Evolutionary conservation across 2,113 vertebrate species (phyloP), one percentile per base, ranked within the genome.

Genomic region (Etheostoma cragini): DNA sequence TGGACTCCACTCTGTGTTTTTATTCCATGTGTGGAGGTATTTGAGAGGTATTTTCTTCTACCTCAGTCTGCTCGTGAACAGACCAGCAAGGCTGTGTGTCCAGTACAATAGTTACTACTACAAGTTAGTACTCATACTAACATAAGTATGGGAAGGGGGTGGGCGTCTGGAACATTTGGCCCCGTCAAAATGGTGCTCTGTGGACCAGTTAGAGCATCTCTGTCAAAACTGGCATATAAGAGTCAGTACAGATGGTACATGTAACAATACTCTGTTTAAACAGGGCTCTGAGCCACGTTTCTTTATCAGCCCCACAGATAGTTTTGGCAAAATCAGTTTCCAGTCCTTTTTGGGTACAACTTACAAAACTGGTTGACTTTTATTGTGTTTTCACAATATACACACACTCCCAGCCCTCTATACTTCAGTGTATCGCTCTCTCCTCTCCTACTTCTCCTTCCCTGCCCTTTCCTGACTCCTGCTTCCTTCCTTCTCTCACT

Each of bases 221-320:
- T 78, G 64, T 84, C 72, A 78, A 63, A 78, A 77, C 84, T 88
- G 88, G 81, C 87, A 69, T 88, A 85, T 82, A 72, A 67, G 78
- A 81, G 56, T 78, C 75, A 82, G 77, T 79, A 30, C 89, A 91
- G 88, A 91, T 87, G 82, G 78, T 84, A 81, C 3, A 87, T 83
- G 87, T 84, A 83, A 88, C 87, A 82, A 69, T 81, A 85, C 72
- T 78, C 65, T 78, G 74, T 85, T 85, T 72, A 86, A 84, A 85
- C 62, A 19, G 61, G 75, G 78, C 87, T 65, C 30, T 0, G 50
- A 78, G 89, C 86, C 86, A 87, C 76, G 76, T 76, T 88, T 69
- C 49, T 86, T 77, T 87, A 84, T 85, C 75, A 82, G 71, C 81
- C 78, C 53, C 21, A 24, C 78, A 83, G 85, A 88, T 86, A 65